Evolutionary conservation across 2,113 vertebrate genomes (phyloP).

Genomic region (Nicator chloris): DNA sequence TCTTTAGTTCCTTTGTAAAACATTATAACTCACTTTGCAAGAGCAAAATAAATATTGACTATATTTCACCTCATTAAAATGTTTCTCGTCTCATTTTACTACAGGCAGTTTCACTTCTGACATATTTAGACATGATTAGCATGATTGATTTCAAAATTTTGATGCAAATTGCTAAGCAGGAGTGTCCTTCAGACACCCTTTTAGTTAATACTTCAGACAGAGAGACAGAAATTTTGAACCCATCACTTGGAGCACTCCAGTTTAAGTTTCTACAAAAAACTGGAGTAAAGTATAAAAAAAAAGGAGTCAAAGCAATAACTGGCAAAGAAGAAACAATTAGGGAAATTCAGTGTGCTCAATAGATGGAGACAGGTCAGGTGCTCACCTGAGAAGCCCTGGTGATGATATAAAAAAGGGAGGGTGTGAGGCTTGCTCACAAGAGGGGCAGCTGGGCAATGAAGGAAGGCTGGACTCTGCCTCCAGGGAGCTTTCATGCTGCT

Average conservation of each 20-base stretch:
- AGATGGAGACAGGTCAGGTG: neutral
- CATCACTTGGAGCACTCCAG: neutral
- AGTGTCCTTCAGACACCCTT: neutral
- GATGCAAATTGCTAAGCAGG: neutral
- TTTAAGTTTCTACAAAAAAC: neutral
- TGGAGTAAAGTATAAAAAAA: too few species aligned
- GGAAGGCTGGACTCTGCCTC: neutral
- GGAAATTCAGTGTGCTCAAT: neutral
- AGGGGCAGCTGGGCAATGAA: neutral
- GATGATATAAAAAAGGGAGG: neutral
- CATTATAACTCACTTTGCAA: neutral
- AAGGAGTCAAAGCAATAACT: neutral
- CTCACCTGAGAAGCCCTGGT: neutral
- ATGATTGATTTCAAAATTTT: neutral
- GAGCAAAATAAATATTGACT: neutral
- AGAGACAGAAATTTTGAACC: neutral
- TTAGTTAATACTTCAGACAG: neutral
- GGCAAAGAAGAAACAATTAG: neutral
- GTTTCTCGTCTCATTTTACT: neutral
- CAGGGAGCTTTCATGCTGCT: neutral
- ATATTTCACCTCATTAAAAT: neutral
- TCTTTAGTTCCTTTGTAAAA: neutral
- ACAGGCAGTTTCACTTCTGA: neutral
- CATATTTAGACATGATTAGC: neutral
- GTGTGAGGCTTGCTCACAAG: rapidly evolving